phyloP scores from a whole-genome alignment of 2,113 vertebrate genomes.

The Elephas maximus region DNA sequence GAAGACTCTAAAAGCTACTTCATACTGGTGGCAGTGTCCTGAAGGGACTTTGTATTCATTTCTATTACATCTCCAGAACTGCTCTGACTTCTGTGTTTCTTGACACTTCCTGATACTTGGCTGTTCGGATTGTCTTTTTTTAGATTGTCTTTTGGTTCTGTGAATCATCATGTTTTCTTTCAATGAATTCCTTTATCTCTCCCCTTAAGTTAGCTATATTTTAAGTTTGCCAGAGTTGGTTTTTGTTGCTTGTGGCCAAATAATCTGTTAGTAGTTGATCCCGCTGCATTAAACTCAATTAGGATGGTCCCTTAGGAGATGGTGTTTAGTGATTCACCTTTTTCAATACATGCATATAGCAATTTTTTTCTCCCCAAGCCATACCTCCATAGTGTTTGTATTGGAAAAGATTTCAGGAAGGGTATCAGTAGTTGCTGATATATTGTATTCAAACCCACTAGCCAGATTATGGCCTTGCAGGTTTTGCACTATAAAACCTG shows the following conservation, averaged over 20 bases:
- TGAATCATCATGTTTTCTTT: constrained; percentile 59
- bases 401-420: constrained; percentile 7
- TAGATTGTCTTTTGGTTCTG: constrained; percentile 25
- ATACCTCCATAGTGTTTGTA: neutral
- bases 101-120: neutral
- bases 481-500: neutral
- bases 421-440: neutral
- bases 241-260: neutral
- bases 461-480: neutral
- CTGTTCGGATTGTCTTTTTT: neutral
- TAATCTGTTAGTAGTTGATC: neutral
- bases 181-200: neutral
- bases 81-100: neutral
- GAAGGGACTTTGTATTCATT: neutral
- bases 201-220: neutral
- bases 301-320: neutral
- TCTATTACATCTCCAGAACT: constrained; percentile 27
- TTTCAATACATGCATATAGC: neutral
- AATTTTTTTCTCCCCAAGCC: neutral
- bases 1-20: constrained; percentile 25
- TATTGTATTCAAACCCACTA: neutral
- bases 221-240: neutral
- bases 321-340: neutral
- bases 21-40: neutral
- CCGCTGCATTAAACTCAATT: neutral